Evolutionary conservation across 2,888 invertebrate species (phyloP).

Genomic region (Drosophila parthenogenetica): DNA sequence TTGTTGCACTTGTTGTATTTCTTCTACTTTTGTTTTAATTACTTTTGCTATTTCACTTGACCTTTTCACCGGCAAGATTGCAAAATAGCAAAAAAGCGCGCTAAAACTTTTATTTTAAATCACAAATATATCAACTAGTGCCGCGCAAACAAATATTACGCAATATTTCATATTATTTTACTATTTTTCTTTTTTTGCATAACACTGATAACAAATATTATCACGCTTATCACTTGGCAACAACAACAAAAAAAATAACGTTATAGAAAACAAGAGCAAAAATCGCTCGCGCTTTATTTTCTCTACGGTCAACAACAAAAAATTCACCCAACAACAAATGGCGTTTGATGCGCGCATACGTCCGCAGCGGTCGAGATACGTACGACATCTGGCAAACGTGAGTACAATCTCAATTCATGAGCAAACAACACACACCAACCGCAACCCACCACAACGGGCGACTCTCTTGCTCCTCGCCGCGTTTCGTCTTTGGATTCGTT

Average conservation of each 20-base stretch:
- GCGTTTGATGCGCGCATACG: not conserved
- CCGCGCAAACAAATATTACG: conserved; percentile 17
- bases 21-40: not conserved
- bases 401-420: no score
- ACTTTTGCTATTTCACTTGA: conserved; percentile 18
- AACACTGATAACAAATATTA: conserved; percentile 26
- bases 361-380: conserved; percentile 1
- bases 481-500: no score
- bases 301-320: conserved; percentile 16
- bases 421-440: no score
- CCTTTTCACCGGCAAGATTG: conserved; percentile 19
- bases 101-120: conserved; percentile 17
- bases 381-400: no score
- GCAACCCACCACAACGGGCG: no score
- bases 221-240: conserved; percentile 40
- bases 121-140: not conserved
- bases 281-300: not conserved
- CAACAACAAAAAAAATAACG: conserved; percentile 30
- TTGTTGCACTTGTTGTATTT: conserved; percentile 39
- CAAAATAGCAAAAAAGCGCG: conserved; percentile 16
- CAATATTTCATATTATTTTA: conserved; percentile 5
- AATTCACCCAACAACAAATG: not conserved
- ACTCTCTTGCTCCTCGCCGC: no score
- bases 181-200: conserved; percentile 17
- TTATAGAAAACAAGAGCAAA: conserved; percentile 7